These are phyloP conservation scores for Pangasius sanitwongsei DNA, from an alignment of 2,797 vertebrate species.

Conservation along the genomic window DNA sequence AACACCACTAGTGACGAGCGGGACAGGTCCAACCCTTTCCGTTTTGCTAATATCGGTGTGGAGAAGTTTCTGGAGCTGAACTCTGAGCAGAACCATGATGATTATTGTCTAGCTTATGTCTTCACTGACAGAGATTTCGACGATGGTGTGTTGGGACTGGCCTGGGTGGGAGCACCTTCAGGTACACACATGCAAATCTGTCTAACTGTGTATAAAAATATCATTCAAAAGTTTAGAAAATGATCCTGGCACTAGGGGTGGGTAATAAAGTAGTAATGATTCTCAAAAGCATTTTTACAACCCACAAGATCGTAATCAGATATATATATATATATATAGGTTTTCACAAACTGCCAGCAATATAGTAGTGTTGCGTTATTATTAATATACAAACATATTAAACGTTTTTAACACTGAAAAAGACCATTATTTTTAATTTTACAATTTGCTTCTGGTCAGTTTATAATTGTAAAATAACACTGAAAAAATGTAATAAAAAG, in stretches of 20 bases:
- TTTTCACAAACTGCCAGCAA: neutral
- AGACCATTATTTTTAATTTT: neutral
- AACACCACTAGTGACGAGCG: slow-evolving; percentile 90
- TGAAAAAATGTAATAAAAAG: neutral
- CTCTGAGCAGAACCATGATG: slow-evolving; percentile 97
- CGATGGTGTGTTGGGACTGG: slow-evolving; percentile 93
- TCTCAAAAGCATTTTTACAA: neutral
- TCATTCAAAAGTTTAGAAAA: neutral
- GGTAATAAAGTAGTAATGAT: neutral
- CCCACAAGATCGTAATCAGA: neutral
- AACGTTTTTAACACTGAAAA: neutral
- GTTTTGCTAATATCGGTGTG: slow-evolving; percentile 96
- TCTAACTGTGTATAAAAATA: neutral
- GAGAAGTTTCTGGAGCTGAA: slow-evolving; percentile 98
- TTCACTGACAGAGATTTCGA: slow-evolving; percentile 98
- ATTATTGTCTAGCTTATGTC: slow-evolving; percentile 97
- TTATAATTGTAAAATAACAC: neutral
- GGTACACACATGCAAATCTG: slow-evolving; percentile 72
- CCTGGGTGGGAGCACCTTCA: slow-evolving; percentile 97
- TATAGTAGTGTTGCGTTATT: neutral
- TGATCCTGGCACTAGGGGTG: neutral
- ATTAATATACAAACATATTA: neutral
- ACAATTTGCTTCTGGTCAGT: neutral
- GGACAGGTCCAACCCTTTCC: slow-evolving; percentile 91
- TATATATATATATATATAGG: neutral